phyloP scores from a whole-genome alignment of 1,140 invertebrate species.

The Chymomyza costata region DNA sequence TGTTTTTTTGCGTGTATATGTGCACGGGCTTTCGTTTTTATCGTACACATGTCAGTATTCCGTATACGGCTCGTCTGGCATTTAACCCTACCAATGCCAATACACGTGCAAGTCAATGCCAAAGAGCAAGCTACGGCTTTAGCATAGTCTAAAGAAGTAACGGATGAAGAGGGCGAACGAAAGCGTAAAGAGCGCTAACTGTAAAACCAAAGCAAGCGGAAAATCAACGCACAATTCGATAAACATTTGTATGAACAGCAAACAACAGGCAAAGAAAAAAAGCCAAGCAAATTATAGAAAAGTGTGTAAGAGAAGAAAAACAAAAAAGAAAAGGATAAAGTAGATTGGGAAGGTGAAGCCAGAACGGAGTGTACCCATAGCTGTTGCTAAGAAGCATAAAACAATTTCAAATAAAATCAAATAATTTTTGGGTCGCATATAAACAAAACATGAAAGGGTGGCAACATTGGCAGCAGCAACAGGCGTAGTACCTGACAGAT shows the following conservation, averaged over 20 bases:
- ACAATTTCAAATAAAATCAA: slow-evolving; percentile 55
- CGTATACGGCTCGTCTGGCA: neutral
- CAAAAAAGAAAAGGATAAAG: neutral
- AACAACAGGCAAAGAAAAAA: slow-evolving; percentile 7
- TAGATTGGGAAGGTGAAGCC: neutral
- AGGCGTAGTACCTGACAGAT: slow-evolving; percentile 19
- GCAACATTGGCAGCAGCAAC: too few species aligned
- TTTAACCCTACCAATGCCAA: slow-evolving; percentile 63
- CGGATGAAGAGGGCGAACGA: neutral
- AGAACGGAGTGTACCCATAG: neutral
- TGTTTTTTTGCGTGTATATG: too few species aligned
- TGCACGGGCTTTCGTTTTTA: neutral
- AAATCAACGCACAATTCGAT: slow-evolving; percentile 66
- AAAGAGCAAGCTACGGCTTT: slow-evolving; percentile 6
- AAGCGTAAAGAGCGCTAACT: slow-evolving; percentile 19
- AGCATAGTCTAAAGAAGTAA: neutral
- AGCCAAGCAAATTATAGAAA: slow-evolving; percentile 15
- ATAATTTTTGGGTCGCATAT: slow-evolving; percentile 37
- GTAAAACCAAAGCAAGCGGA: slow-evolving; percentile 66
- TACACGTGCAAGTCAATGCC: slow-evolving; percentile 40
- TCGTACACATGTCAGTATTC: slow-evolving; percentile 25
- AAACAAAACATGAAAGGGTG: neutral
- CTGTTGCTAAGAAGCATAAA: slow-evolving; percentile 28
- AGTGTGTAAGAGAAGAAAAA: too few species aligned
- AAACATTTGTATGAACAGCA: slow-evolving; percentile 56